A percentile compares a stretch with the other conserved stretches of the same genome.
Evolutionary conservation across 2,888 invertebrate species (phyloP).

Genomic region (Noctua fimbriata): DNA sequence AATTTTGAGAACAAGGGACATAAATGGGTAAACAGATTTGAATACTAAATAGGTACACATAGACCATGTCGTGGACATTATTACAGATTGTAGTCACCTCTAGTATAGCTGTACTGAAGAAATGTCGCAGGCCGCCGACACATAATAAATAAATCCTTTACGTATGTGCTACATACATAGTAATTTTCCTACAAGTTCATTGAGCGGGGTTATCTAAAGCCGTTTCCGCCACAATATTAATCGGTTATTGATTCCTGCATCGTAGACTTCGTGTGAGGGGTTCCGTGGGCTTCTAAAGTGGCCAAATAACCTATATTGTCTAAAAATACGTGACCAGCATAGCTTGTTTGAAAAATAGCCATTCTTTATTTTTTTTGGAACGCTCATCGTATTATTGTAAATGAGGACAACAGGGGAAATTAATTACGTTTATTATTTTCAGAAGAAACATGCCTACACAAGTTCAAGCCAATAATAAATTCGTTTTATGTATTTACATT

Average conservation of each 20-base stretch:
- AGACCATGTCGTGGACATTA: too few species aligned
- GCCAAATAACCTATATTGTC: conserved; percentile 52
- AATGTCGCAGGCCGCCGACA: neutral
- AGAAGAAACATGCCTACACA: neutral
- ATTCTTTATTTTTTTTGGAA: conserved; percentile 9
- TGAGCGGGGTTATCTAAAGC: conserved; percentile 42
- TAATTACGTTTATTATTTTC: neutral
- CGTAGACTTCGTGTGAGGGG: conserved; percentile 5
- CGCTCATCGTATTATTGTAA: neutral
- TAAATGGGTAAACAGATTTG: too few species aligned
- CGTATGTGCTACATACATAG: neutral
- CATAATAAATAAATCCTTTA: neutral
- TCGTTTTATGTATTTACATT: neutral
- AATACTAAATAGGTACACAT: too few species aligned
- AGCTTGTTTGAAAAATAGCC: conserved; percentile 3
- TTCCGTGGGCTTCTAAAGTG: conserved; percentile 12
- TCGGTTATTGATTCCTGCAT: conserved; percentile 58
- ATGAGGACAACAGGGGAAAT: neutral
- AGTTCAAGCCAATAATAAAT: conserved; percentile 8
- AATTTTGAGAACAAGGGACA: too few species aligned
- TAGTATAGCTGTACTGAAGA: neutral
- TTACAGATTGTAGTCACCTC: too few species aligned
- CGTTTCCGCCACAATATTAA: conserved; percentile 38
- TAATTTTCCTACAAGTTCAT: conserved; percentile 21
- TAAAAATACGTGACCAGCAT: conserved; percentile 21